Base-by-base conservation (phyloP, 2,797 vertebrate genomes). In the Centroberyx gerrardi region DNA sequence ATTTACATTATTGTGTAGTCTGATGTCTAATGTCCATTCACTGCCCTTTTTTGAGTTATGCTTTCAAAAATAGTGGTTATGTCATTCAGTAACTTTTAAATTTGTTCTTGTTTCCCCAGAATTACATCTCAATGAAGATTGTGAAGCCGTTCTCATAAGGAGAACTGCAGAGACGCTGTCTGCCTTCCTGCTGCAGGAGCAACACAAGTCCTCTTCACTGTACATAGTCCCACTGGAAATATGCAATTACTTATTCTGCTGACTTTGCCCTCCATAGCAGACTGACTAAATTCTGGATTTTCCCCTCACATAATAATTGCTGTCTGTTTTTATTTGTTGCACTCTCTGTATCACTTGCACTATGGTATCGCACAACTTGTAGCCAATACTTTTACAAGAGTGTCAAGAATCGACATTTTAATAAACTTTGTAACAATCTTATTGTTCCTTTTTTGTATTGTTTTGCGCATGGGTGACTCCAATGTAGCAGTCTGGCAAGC, bases 121-220 rank as follows among this genome's bases (percentile, higher is more conserved):
- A 95, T 88, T 96, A 96, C 84, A 93, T 96, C 76, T 95, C 95
- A 51, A 96, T 96, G 95, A 96, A 96, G 91, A 95, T 96, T 29
- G 93, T 96, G 84, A 94, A 94, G 75, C 95, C 95, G 5, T 89
- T 91, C 55, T 82, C 84, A 5, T 93, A 51, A 88, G 62, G 14
- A 53, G 29, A 17, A 51, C 12, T 31, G 42, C 14, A 6, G 48
- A 62, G 62, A 65, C 53, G 18, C 18, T 38, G 17, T 29, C 53
- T 61, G 6, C 1, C 48, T 53, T 62, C 38, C 49, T 63, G 14
- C 55, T 42, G 22, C 33, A 61, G 40, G 65, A 66, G 56, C 46
- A 52, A n/a, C 69, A 64, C 53, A 17, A 14, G 6, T 73, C 46
- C 49, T 68, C 17, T 13, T 61, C 15, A 65, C 48, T 53, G 14